Evolutionary conservation across 2,797 vertebrate species (phyloP).

Genomic region (Epinephelus awoara): DNA sequence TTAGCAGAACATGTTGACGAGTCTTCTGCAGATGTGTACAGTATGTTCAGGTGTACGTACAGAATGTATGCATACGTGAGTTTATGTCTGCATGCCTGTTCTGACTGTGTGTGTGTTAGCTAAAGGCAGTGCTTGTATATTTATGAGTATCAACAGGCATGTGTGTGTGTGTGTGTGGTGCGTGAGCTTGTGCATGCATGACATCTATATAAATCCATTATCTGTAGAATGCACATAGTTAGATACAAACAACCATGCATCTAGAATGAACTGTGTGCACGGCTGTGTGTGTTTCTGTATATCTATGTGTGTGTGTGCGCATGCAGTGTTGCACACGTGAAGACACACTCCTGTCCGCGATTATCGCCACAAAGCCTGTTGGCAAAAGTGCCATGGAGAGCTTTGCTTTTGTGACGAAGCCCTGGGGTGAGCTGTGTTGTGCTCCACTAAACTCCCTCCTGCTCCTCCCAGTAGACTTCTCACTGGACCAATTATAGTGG

Average conservation of each 20-base stretch:
- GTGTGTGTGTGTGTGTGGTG: not conserved
- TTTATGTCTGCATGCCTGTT: not conserved
- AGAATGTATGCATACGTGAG: not conserved
- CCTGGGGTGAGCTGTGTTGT: slow-evolving; percentile 64
- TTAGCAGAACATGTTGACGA: not conserved
- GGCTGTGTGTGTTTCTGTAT: not conserved
- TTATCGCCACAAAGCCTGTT: slow-evolving; percentile 59
- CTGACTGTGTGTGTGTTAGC: not conserved
- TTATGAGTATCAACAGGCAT: not conserved
- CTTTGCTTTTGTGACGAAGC: slow-evolving; percentile 67
- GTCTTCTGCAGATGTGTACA: not conserved
- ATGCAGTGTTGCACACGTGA: not conserved
- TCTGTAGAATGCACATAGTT: not conserved
- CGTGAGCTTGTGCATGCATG: not conserved
- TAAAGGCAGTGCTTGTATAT: not conserved
- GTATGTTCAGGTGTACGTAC: not conserved
- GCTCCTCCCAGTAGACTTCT: slow-evolving; percentile 56
- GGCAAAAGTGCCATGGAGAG: slow-evolving; percentile 43
- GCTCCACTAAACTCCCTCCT: slow-evolving; percentile 69
- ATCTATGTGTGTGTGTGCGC: not conserved
- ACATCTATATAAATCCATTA: not conserved
- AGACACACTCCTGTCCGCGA: slow-evolving; percentile 16
- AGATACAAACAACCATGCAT: not conserved
- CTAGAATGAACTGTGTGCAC: not conserved
- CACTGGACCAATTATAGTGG: slow-evolving; percentile 67